Evolutionary conservation across 2,797 vertebrate species (phyloP), one percentile per base, ranked within the genome.

Genomic region (Myripristis murdjan): DNA sequence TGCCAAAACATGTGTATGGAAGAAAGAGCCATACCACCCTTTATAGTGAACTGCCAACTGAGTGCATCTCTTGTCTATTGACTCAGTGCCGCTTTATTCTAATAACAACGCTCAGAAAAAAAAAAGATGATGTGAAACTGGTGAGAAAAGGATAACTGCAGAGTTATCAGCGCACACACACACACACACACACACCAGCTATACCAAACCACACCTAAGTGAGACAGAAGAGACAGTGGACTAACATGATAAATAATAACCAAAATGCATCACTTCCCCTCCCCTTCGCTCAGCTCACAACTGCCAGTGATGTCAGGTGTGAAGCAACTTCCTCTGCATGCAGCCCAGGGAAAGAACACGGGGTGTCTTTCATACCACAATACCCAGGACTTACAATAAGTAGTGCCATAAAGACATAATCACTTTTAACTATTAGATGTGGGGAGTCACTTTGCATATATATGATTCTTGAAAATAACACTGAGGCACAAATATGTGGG

Each of bases 321-420:
- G 85, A 91, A 88, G 88, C 77, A 91, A 89, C 87, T 91, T 92
- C 85, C 81, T 84, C 55, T 80, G 58, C 74, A 81, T 61, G 64
- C 71, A 77, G 67, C 52, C 57, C 60, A 71, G 51, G 64, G 51
- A 70, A 84, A 70, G 31, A 83, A 69, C 35, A 35, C 31, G 47
- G 47, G 5, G 12, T 46, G 26, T 65, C 56, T 76, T 24, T 52
- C 60, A 63, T 16, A 16, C 22, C 11, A 51, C 24, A n/a, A 6
- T 20, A 44, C 49, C 35, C 31, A 49, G 5, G 39, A 60, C 16
- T n/a, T n/a, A n/a, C n/a, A n/a, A 3, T 69, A 10, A 75, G 33
- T 18, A 24, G 11, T 11, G 39, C 8, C 33, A 31, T 24, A 69
- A 9, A 4, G 26, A 43, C 43, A 56, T 58, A 14, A 57, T 43